Conservation (phyloP, 2,888 invertebrate genomes). For the Laspeyria flexula region DNA sequence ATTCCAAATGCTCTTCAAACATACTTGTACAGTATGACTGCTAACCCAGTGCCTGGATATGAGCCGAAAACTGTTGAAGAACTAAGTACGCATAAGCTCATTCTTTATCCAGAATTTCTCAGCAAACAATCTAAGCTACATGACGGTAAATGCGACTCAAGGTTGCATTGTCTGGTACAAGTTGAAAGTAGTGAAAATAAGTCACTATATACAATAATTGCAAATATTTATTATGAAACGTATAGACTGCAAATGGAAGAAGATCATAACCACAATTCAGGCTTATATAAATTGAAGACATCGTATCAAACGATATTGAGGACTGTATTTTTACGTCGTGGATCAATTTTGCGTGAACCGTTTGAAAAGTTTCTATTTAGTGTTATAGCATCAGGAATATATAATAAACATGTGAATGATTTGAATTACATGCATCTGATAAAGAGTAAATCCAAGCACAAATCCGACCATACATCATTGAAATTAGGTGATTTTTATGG, state of each 20-base stretch:
- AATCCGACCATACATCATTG: not conserved
- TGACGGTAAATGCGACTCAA: slow-evolving; percentile 30
- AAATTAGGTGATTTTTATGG: not conserved
- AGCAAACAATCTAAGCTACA: not conserved
- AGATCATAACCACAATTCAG: slow-evolving; percentile 32
- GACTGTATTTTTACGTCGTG: slow-evolving; percentile 51
- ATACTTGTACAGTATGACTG: slow-evolving; percentile 44
- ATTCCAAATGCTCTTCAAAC: slow-evolving; percentile 50
- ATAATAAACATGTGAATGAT: not conserved
- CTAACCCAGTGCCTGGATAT: slow-evolving; percentile 42
- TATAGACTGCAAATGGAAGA: slow-evolving; percentile 39
- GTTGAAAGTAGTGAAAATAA: slow-evolving; percentile 29
- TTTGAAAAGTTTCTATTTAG: slow-evolving; percentile 22
- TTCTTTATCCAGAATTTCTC: slow-evolving; percentile 12
- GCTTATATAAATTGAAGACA: slow-evolving; percentile 39
- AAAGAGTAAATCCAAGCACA: not conserved
- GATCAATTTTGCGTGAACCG: slow-evolving; percentile 42
- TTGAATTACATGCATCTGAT: not conserved
- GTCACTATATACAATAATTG: slow-evolving; percentile 40
- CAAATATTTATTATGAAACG: slow-evolving; percentile 26
- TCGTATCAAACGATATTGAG: slow-evolving; percentile 29
- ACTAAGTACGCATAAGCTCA: slow-evolving; percentile 21
- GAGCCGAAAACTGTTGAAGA: slow-evolving; percentile 38
- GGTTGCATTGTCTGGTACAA: slow-evolving; percentile 41
- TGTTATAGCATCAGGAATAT: slow-evolving; percentile 29